Percentiles rank a stretch among this genome's conserved stretches.
Conservation (phyloP, 2,113 vertebrate species). For the Zapornia atra region DNA sequence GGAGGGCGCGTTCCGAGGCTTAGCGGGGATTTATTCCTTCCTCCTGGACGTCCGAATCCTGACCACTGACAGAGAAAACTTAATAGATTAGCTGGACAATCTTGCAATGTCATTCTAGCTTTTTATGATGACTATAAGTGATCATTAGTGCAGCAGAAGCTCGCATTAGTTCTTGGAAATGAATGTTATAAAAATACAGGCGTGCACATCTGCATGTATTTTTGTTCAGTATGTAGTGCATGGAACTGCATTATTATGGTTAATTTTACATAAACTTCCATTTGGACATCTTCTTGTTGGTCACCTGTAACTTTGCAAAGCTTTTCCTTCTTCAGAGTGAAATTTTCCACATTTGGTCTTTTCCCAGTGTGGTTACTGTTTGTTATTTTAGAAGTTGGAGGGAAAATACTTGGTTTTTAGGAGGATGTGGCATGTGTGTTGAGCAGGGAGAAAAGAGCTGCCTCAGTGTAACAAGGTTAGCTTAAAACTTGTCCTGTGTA, state of each 20-base stretch:
- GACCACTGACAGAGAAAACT: not conserved
- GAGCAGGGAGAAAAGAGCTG: not conserved
- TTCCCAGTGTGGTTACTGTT: not conserved
- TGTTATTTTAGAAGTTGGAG: conserved; percentile 21
- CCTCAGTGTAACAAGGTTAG: not conserved
- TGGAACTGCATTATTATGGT: not conserved
- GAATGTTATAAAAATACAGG: not conserved
- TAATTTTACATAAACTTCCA: not conserved
- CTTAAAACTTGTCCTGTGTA: not conserved
- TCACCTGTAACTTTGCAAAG: not conserved
- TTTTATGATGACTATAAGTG: not conserved
- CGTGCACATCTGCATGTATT: not conserved
- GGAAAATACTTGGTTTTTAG: not conserved
- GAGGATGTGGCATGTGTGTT: not conserved
- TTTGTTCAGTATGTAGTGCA: not conserved
- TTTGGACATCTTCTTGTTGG: not conserved
- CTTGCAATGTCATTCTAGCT: not conserved
- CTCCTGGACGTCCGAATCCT: not conserved
- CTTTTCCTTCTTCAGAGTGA: conserved; percentile 3
- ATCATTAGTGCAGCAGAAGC: not conserved
- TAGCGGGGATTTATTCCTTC: not conserved
- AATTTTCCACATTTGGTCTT: conserved; percentile 17
- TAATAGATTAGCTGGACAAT: not conserved
- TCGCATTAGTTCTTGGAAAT: conserved; percentile 5
- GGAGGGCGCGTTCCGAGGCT: not conserved